Base-by-base conservation (phyloP, 2,888 invertebrate species). In the Petrolisthes cinctipes region DNA sequence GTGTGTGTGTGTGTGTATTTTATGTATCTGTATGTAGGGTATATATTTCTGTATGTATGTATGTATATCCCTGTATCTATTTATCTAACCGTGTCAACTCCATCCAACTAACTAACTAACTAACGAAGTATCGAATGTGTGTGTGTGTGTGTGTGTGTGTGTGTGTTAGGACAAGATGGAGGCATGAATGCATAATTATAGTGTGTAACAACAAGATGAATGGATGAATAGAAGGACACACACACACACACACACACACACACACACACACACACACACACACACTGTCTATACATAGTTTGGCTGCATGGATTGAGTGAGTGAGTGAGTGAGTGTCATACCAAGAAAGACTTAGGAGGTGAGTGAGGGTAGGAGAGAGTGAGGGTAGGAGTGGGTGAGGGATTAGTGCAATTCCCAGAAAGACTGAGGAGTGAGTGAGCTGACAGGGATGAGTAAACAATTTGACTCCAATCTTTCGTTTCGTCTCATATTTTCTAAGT, bases 221-320 rank as follows among this genome's bases (percentile, higher is more conserved):
- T 11, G 53, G n/a, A 78, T 53, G 53, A 37, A 53, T 53, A 78
- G 11, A 78, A 37, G 53, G 17, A 53, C 17, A 78, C 54, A 78
- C 54, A 53, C 54, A 78, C 54, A 78, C 54, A 78, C 17, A 78
- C 17, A 78, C 17, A 53, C 54, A 53, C 54, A 78, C 17, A 78
- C 17, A 78, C 17, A 78, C 17, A 78, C 17, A 78, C 17, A 73
- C 73, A 73, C 73, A 73, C 73, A 73, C 73, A 73, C 73, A 73
- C 73, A 73, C 73, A 73, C 73, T 66, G 14, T 14, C 14, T 17
- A 66, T 17, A 66, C 14, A 66, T 11, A 66, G 11, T 14, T 66
- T 11, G 11, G 66, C 14, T 17, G 11, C 17, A 66, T 66, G 3
- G 17, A 66, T 66, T 66, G 11, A 66, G 17, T 66, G 17, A 11